Base-by-base conservation (phyloP, 2,888 invertebrate genomes). In the Harmothoe impar region DNA sequence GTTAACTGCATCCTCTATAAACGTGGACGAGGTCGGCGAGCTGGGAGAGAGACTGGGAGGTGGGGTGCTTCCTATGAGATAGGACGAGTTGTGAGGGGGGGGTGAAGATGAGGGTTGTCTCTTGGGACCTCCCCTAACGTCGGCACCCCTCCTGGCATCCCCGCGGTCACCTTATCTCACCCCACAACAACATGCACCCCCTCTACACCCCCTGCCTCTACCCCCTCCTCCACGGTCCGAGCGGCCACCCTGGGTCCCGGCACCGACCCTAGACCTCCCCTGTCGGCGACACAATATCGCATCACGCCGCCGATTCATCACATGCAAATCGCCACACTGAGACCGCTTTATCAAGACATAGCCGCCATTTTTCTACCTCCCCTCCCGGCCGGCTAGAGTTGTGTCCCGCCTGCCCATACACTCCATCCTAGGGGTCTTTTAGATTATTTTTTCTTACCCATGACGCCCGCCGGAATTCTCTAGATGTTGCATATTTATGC, bases 291-390 rank as follows among this genome's bases (percentile, higher is more conserved):
- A 20, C 7, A 43, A 35, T 33, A 81, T 81, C 43, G 35, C 12
- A 81, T 81, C 81, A 17, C 12, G n/a, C 81, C 43, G 43, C 7
- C 43, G 33, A 81, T 81, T 81, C 81, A 81, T 81, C 81, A 35
- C 81, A 43, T 33, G 81, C n/a, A 81, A 81, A 81, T 81, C 43
- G 77, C 43, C 81, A 33, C 35, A n/a, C 81, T 35, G 81, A 81
- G 81, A 81, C 81, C 81, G 43, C 33, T 81, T 81, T 81, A 81
- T 81, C 81, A 81, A 81, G 81, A 81, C 35, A 81, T 81, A 81
- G 35, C 33, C 35, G 15, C 1, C 35, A 20, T 35, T 43, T 81
- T 81, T 33, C n/a, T 33, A 12, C 12, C 43, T 7, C 81, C 81
- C n/a, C 81, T 43, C 31, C 31, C n/a, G n/a, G n/a, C n/a, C n/a